A percentile compares a stretch with the other conserved stretches of the same genome.
Evolutionary conservation across 2,888 invertebrate genomes (phyloP).

Genomic region (Rhaphigaster nebulosa): DNA sequence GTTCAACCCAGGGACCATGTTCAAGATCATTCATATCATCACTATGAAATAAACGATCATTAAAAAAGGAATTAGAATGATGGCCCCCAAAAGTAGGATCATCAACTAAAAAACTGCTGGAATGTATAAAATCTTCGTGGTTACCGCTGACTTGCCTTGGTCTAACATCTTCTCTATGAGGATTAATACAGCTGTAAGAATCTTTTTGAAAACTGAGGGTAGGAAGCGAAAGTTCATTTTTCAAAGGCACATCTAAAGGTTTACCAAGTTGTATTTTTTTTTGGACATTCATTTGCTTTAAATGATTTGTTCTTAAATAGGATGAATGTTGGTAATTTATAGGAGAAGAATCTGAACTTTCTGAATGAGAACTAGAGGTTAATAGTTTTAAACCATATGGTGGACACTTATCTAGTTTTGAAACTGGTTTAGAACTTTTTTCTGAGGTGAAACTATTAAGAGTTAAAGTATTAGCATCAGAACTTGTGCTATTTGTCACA

Average conservation of each 20-base stretch:
- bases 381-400: slow-evolving; percentile 6
- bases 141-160: not conserved
- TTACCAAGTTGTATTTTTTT: slow-evolving; percentile 51
- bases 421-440: slow-evolving; percentile 7
- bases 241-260: slow-evolving; percentile 8
- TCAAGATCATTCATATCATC: slow-evolving; percentile 39
- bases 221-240: slow-evolving; percentile 2
- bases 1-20: slow-evolving; percentile 14
- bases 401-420: slow-evolving; percentile 27
- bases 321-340: slow-evolving; percentile 37
- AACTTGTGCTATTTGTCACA: not conserved
- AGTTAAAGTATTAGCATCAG: not conserved
- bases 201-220: slow-evolving; percentile 10
- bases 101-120: slow-evolving; percentile 21
- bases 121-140: slow-evolving; percentile 18
- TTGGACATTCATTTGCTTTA: slow-evolving; percentile 24
- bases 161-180: slow-evolving; percentile 16
- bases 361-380: not conserved
- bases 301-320: slow-evolving; percentile 47
- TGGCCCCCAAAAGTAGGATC: slow-evolving; percentile 37
- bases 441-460: not conserved
- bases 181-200: slow-evolving; percentile 3
- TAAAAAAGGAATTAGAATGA: slow-evolving; percentile 13
- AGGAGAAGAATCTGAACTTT: slow-evolving; percentile 45
- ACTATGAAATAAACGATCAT: slow-evolving; percentile 28